Conservation (phyloP, 2,888 invertebrate genomes). For the Tholera decimalis region DNA sequence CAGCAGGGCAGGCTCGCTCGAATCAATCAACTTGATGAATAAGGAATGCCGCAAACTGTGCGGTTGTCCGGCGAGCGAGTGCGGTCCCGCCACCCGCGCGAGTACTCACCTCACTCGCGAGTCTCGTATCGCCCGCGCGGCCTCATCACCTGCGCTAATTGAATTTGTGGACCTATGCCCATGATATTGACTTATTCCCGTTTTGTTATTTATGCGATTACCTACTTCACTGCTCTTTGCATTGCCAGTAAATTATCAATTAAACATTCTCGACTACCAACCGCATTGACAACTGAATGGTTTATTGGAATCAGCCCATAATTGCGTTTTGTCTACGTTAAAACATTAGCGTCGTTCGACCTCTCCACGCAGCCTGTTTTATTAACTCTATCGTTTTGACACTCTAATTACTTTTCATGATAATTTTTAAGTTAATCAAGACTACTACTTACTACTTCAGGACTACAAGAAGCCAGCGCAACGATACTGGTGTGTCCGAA, state of each 20-base stretch:
- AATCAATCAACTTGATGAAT: conserved; percentile 41
- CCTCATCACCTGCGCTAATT: conserved; percentile 5
- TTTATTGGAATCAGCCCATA: not conserved
- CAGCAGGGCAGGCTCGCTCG: not conserved
- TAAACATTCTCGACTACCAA: not conserved
- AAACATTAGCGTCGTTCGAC: no score
- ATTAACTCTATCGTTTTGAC: not conserved
- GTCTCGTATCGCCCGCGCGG: not conserved
- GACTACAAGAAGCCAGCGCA: no score
- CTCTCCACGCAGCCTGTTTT: not conserved
- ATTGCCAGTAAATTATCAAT: not conserved
- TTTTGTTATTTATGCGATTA: not conserved
- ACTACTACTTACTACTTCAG: no score
- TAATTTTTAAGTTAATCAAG: conserved; percentile 34
- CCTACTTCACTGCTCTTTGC: not conserved
- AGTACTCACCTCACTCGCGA: not conserved
- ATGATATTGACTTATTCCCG: not conserved
- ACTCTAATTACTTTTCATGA: conserved; percentile 17
- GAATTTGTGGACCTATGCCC: not conserved
- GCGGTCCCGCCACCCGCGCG: not conserved
- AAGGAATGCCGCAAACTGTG: conserved; percentile 25
- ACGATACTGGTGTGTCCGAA: no score
- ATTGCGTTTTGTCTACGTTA: not conserved
- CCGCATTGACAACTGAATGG: not conserved
- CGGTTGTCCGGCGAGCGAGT: conserved; percentile 6